phyloP scores from a whole-genome alignment of 2,797 vertebrate genomes.

The Neopelma chrysocephalum region DNA sequence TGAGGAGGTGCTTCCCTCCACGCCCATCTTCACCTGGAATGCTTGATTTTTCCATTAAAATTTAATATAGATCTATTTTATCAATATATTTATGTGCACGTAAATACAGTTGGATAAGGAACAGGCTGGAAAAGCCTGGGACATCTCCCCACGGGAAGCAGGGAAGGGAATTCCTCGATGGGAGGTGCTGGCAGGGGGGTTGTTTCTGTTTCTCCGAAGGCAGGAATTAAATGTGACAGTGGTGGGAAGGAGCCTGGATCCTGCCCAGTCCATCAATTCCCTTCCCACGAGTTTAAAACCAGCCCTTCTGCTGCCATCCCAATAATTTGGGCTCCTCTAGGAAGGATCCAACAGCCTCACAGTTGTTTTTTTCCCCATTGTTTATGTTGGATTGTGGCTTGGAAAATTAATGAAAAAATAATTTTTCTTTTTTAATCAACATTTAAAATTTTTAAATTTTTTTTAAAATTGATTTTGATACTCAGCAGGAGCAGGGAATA shows the following conservation, averaged over 20 bases:
- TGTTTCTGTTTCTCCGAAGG: slow-evolving; percentile 32
- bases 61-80: rapidly evolving
- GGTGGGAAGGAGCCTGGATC: slow-evolving; percentile 19
- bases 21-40: not conserved
- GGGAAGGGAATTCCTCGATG: slow-evolving; percentile 9
- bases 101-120: rapidly evolving
- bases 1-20: not conserved
- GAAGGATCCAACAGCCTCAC: slow-evolving; percentile 51
- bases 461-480: not conserved
- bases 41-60: rapidly evolving
- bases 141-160: rapidly evolving
- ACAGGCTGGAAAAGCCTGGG: not conserved
- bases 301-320: slow-evolving; percentile 49
- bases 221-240: not conserved
- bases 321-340: slow-evolving; percentile 47
- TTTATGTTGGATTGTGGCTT: slow-evolving; percentile 30
- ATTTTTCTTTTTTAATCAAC: not conserved
- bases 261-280: not conserved
- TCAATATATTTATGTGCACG: rapidly evolving
- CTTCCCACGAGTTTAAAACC: slow-evolving; percentile 63
- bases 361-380: not conserved
- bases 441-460: not conserved
- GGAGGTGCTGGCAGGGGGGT: not conserved
- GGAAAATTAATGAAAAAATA: slow-evolving; percentile 25
- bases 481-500: not conserved